Base-by-base conservation (phyloP, 2,113 vertebrate species). In the Eira barbara region DNA sequence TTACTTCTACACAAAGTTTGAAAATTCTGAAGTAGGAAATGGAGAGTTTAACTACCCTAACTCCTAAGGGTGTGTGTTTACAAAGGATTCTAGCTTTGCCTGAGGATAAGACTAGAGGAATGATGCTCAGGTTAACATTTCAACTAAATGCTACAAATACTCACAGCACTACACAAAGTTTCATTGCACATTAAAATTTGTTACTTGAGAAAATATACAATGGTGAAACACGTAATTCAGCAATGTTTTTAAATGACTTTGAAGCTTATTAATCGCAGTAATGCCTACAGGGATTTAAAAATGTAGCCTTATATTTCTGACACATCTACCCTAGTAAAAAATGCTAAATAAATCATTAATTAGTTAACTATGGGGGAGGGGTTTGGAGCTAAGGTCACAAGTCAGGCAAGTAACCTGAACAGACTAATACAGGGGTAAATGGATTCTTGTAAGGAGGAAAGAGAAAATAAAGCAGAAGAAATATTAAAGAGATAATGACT, bases 241-340 rank as follows among this genome's bases (percentile, higher is more conserved):
- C 91, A 86, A 49, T 81, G 4, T 73, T 86, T 84, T 85, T 49
- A 96, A 94, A 73, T 73, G 25, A 49, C 79, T 57, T 91, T 96
- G 31, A 80, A 63, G 17, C 14, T 74, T 81, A 57, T 47, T 57
- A 94, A 91, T 57, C 65, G 1, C 2, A 91, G 73, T 15, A 65
- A 74, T 17, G n/a, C 15, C n/a, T 83, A 61, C 12, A 69, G 59
- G 42, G 34, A 94, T 85, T 71, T 91, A 23, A 74, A 81, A 94
- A 82, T 87, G 65, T 47, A 74, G 39, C 20, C 29, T 63, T 45
- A 65, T 63, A 63, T 55, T 86, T 91, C 27, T 73, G 42, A 52
- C 18, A 69, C 34, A 69, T 69, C 34, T 69, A 36, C 18, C 34
- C 67, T 69, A 69, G 20, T 36, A 36, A 36, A 69, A 36, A 69